A percentile compares a stretch with the other conserved stretches of the same genome.
phyloP scores from a whole-genome alignment of 1,140 invertebrate genomes.

The Nebria ingens region DNA sequence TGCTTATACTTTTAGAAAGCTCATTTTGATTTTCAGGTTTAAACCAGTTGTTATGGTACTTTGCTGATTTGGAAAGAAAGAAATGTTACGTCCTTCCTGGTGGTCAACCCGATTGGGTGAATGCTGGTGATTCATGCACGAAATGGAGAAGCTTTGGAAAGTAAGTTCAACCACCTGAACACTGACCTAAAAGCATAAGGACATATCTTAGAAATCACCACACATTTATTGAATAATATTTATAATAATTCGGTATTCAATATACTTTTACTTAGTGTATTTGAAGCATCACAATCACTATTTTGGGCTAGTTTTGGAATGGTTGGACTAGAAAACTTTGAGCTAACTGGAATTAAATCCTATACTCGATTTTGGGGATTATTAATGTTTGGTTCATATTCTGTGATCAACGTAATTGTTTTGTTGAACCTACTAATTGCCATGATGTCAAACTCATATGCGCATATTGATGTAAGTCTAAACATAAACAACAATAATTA shows the following conservation, averaged over 20 bases:
- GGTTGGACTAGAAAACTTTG: conserved; percentile 69
- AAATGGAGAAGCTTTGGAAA: conserved; percentile 65
- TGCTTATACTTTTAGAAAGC: conserved; percentile 8
- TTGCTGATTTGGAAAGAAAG: conserved; percentile 65
- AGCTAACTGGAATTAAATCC: conserved; percentile 62
- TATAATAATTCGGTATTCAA: not conserved
- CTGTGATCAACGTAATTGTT: conserved; percentile 77
- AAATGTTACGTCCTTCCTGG: conserved; percentile 57
- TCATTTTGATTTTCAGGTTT: conserved; percentile 37
- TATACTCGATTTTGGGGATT: conserved; percentile 73
- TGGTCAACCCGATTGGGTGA: conserved; percentile 52
- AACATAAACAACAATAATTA: not conserved
- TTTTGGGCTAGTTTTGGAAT: conserved; percentile 87
- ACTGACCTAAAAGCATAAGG: too few relatives aligned
- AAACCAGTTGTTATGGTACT: conserved; percentile 86
- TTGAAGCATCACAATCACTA: conserved; percentile 78
- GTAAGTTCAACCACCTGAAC: too few relatives aligned
- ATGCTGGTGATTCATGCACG: conserved; percentile 57
- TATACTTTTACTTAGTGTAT: conserved; percentile 52
- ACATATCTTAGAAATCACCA: too few relatives aligned
- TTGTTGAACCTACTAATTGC: conserved; percentile 78
- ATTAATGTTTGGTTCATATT: conserved; percentile 72
- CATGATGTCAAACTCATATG: conserved; percentile 86
- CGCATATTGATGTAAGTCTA: conserved; percentile 52
- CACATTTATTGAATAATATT: not conserved